A percentile compares a stretch with the other conserved stretches of the same genome.
These are phyloP conservation scores for Cinclus cinclus DNA, from an alignment of 2,113 vertebrate genomes.

Conservation along the genomic window DNA sequence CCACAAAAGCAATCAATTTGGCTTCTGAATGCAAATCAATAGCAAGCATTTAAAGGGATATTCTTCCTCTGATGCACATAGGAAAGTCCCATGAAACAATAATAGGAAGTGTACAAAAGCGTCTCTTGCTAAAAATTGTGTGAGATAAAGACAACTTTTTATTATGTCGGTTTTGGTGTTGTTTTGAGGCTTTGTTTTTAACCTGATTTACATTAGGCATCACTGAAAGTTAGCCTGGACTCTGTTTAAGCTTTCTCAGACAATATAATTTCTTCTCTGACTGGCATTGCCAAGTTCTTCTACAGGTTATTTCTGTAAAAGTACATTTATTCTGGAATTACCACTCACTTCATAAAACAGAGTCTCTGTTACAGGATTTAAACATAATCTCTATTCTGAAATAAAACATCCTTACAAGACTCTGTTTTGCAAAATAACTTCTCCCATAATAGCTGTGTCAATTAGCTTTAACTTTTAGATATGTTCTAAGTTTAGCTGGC, in stretches of 20 bases:
- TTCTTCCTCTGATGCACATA: neutral
- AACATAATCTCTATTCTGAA: neutral
- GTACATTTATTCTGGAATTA: neutral
- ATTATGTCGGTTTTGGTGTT: neutral
- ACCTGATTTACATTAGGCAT: neutral
- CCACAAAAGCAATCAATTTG: neutral
- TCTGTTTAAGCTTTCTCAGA: neutral
- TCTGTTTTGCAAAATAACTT: neutral
- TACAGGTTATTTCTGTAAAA: neutral
- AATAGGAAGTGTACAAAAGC: neutral
- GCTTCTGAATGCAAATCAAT: conserved; percentile 38
- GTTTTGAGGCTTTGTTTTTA: neutral
- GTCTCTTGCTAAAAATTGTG: neutral
- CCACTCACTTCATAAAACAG: neutral
- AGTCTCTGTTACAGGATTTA: neutral
- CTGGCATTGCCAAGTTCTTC: neutral
- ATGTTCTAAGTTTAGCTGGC: neutral
- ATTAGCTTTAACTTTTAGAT: neutral
- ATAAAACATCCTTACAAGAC: neutral
- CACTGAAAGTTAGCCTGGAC: neutral
- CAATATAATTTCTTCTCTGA: neutral
- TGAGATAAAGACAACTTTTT: neutral
- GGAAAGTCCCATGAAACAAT: neutral
- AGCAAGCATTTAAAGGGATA: conserved; percentile 17
- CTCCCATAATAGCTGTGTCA: neutral